phyloP scores from a whole-genome alignment of 2,888 invertebrate species.

The Willowsia nigromaculata region DNA sequence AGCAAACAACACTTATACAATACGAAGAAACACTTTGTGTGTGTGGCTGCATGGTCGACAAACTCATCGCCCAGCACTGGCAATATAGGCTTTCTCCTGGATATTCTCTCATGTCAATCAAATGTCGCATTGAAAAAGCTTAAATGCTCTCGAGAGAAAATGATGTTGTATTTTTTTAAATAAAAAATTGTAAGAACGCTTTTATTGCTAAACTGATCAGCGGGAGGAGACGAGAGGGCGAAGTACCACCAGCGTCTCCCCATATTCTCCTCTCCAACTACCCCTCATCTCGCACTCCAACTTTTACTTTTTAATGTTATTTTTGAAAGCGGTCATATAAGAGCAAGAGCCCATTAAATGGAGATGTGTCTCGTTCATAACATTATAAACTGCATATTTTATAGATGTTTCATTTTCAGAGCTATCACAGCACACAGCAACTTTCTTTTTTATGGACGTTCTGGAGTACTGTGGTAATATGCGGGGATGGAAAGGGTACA shows the following conservation, averaged over 20 bases:
- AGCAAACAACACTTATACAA: too few relatives aligned
- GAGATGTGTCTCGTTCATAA: not conserved
- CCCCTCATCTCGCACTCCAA: not conserved
- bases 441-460: conserved; percentile 5
- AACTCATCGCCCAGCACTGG: too few relatives aligned
- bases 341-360: conserved; percentile 1
- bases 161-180: conserved; percentile 15
- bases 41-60: too few relatives aligned
- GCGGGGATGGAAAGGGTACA: not conserved
- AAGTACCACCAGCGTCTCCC: not conserved
- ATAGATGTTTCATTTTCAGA: conserved; percentile 1
- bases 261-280: not conserved
- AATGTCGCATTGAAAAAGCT: conserved; percentile 52
- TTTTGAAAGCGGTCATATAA: conserved; percentile 1
- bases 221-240: not conserved
- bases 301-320: conserved; percentile 28
- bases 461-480: not conserved
- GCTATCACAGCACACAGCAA: not conserved
- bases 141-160: conserved; percentile 40
- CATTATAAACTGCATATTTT: not conserved
- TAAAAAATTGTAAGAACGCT: not conserved
- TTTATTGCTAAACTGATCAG: conserved; percentile 39
- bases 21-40: not conserved
- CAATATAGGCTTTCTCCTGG: conserved; percentile 3
- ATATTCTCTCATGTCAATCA: conserved; percentile 42